Percentiles rank a stretch among this genome's conserved stretches.
phyloP scores from a whole-genome alignment of 2,797 vertebrate species.

The Apodemus agrarius region DNA sequence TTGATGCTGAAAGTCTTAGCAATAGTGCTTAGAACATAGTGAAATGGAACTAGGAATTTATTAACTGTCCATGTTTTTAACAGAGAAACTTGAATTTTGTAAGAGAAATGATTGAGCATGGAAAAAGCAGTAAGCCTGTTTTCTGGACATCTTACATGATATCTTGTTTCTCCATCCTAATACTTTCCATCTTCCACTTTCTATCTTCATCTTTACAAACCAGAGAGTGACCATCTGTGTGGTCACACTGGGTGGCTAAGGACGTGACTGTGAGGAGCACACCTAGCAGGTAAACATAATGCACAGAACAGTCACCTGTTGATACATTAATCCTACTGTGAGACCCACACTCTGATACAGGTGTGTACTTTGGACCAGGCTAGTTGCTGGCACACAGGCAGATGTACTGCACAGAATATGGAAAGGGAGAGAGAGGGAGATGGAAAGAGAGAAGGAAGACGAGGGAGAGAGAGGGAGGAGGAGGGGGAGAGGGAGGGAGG shows the following conservation, averaged over 20 bases:
- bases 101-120: neutral
- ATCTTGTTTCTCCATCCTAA: no score
- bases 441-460: neutral
- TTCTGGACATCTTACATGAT: accelerated
- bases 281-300: neutral
- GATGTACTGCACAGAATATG: accelerated
- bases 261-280: neutral
- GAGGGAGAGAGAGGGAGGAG: no score
- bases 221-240: neutral
- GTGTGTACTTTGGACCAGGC: neutral
- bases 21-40: neutral
- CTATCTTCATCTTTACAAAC: no score
- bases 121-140: neutral
- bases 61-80: neutral
- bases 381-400: neutral
- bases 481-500: no score
- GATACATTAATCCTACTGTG: neutral
- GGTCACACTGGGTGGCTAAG: no score
- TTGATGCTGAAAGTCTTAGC: neutral
- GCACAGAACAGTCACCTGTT: no score
- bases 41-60: neutral
- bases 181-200: accelerated
- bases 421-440: no score
- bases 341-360: neutral
- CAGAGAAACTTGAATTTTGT: neutral